Percentiles rank a stretch among this genome's conserved stretches.
Evolutionary conservation across 2,888 invertebrate species (phyloP).

Genomic region (Eupelmus urozonus): DNA sequence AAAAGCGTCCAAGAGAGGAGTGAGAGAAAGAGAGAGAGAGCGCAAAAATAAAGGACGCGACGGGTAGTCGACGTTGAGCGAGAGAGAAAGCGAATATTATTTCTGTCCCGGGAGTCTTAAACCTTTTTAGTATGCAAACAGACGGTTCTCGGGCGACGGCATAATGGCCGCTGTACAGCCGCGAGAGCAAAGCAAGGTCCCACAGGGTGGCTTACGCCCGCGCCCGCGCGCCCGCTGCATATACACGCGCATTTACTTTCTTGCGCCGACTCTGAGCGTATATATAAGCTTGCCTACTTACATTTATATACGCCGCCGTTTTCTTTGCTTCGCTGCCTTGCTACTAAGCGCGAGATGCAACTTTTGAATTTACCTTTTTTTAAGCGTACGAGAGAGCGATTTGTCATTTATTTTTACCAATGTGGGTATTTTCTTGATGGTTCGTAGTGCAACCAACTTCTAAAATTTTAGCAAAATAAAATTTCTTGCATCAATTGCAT

Average conservation of each 20-base stretch:
- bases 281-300: conserved; percentile 40
- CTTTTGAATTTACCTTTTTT: conserved; percentile 40
- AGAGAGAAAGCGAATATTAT: conserved; percentile 65
- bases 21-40: neutral
- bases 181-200: too few relatives aligned
- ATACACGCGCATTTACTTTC: conserved; percentile 29
- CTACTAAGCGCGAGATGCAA: conserved; percentile 13
- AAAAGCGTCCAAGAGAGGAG: neutral
- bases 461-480: too few relatives aligned
- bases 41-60: conserved; percentile 16
- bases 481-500: too few relatives aligned
- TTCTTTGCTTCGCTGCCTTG: neutral
- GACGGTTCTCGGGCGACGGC: conserved; percentile 67
- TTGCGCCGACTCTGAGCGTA: neutral
- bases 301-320: conserved; percentile 49
- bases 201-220: conserved; percentile 55
- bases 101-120: conserved; percentile 70
- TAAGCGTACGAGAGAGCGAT: conserved; percentile 3
- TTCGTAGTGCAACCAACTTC: too few relatives aligned
- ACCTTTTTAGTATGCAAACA: conserved; percentile 73
- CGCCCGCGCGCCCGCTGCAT: conserved; percentile 45
- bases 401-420: conserved; percentile 1
- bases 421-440: neutral
- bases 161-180: conserved; percentile 65
- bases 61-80: conserved; percentile 46